A percentile compares a stretch with the other conserved stretches of the same genome.
Conservation (phyloP, 2,797 vertebrate genomes). For the Coluber constrictor region DNA sequence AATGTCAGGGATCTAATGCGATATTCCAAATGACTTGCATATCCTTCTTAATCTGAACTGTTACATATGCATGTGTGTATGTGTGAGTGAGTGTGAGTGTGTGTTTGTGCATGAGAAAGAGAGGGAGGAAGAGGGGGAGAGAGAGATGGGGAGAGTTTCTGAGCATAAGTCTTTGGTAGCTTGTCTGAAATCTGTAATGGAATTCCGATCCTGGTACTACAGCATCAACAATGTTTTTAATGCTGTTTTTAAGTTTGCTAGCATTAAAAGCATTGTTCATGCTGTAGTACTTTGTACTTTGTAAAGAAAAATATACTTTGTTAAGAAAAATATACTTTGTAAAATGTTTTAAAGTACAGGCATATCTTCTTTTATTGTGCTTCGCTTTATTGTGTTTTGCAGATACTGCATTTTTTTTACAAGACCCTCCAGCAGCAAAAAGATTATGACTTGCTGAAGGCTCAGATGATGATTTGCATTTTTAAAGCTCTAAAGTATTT, state of each 20-base stretch:
- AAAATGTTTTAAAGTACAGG: neutral
- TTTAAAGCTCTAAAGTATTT: neutral
- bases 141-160: neutral
- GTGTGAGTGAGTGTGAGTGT: neutral
- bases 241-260: neutral
- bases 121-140: neutral
- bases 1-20: neutral
- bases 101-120: neutral
- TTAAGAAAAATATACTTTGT: neutral
- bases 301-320: too few relatives aligned
- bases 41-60: neutral
- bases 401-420: neutral
- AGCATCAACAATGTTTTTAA: neutral
- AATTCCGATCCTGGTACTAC: neutral
- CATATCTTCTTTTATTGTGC: neutral
- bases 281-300: too few relatives aligned
- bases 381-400: neutral
- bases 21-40: neutral
- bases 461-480: neutral
- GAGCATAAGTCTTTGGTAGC: neutral
- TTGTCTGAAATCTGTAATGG: neutral
- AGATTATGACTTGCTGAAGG: neutral
- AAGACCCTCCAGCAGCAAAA: neutral
- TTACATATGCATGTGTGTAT: neutral
- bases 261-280: too few relatives aligned